Base-by-base conservation (phyloP, 2,888 invertebrate species). In the Coleophora flavipennella region DNA sequence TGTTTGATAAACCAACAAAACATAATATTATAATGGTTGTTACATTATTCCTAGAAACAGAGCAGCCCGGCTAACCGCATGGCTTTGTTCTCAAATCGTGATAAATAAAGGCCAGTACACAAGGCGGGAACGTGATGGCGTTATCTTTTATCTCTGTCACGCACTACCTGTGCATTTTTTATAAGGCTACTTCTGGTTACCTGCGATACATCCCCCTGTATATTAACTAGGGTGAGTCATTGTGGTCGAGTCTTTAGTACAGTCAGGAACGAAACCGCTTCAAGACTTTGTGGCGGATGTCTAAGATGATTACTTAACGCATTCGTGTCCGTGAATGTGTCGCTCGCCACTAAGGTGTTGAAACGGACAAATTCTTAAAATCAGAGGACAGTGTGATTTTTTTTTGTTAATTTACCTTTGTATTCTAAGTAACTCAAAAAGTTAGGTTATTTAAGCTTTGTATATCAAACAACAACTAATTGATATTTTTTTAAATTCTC, bases 161-260 rank as follows among this genome's bases (percentile, higher is more conserved):
- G 44, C 53, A 38, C 35, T 55, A 54, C 52, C 53, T 54, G 51
- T 38, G 41, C 43, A 41, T 44, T 44, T 45, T 49, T 48, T 51
- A 47, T 47, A 41, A 40, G 31, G 40, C 38, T 35, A 35, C 35
- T 46, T 44, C 33, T 34, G 38, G 40, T 33, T 55, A 53, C 52
- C 52, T 51, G 52, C 37, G 33, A 32, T 32, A 42, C 43, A 44
- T 40, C 48, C 49, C 46, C 39, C 43, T 44, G 45, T 34, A 43
- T 43, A n/a, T n/a, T n/a, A 45, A 40, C 43, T 36, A 36, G 44
- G 46, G 44, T 55, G 54, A 54, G 38, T 55, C 55, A 57, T 41
- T 50, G 49, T 46, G 43, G 43, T 40, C 38, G 38, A 20, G 6
- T 6, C 20, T 20, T 11, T 36, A 13, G 43, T 39, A 51, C 41